These are phyloP conservation scores for Drosophila rhopaloa DNA, from an alignment of 1,140 invertebrate genomes.

Conservation along the genomic window DNA sequence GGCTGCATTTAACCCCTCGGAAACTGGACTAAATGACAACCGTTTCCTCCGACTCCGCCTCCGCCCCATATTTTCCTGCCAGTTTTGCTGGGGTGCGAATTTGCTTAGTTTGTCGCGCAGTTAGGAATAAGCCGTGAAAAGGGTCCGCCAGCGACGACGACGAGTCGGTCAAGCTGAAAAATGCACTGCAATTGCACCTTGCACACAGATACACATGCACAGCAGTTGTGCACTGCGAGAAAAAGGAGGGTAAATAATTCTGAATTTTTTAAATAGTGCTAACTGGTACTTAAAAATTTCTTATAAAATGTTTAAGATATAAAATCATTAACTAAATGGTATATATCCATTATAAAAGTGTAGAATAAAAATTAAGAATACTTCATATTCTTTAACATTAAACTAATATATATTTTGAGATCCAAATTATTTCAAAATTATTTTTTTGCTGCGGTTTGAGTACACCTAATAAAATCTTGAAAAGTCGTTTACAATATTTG, in stretches of 20 bases:
- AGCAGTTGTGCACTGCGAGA: slow-evolving; percentile 12
- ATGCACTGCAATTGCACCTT: slow-evolving; percentile 79
- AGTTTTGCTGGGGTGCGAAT: slow-evolving; percentile 63
- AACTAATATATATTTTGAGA: too few species aligned
- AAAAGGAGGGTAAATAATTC: background rate
- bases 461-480: too few species aligned
- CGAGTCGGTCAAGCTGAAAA: slow-evolving; percentile 82
- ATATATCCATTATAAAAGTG: too few species aligned
- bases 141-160: slow-evolving; percentile 34
- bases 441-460: too few species aligned
- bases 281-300: too few species aligned
- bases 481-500: too few species aligned
- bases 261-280: too few species aligned
- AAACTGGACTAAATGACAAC: slow-evolving; percentile 59
- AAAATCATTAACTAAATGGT: too few species aligned
- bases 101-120: slow-evolving; percentile 54
- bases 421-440: too few species aligned
- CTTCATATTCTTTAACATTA: too few species aligned
- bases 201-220: slow-evolving; percentile 39
- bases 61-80: slow-evolving; percentile 32
- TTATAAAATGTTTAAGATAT: too few species aligned
- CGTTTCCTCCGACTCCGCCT: slow-evolving; percentile 45
- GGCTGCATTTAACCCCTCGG: slow-evolving; percentile 62
- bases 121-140: slow-evolving; percentile 43
- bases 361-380: too few species aligned